Evolutionary conservation across 2,113 vertebrate species (phyloP).

Genomic region (Rhinolophus ferrumequinum): DNA sequence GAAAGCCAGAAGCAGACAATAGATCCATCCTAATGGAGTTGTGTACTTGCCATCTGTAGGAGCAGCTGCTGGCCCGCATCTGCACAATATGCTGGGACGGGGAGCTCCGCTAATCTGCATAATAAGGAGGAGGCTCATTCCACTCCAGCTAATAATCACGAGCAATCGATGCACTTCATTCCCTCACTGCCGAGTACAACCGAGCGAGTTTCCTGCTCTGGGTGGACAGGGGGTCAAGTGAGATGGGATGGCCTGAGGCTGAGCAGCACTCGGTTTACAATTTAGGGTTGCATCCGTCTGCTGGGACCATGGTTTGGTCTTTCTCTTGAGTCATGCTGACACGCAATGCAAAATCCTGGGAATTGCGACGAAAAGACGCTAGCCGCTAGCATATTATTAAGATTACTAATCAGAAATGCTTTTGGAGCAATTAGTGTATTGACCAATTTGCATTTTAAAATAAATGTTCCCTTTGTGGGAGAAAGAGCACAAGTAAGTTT

Average conservation of each 20-base stretch:
- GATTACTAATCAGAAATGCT: constrained; percentile 61
- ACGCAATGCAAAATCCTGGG: constrained; percentile 57
- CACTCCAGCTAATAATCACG: constrained; percentile 99
- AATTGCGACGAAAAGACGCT: constrained; percentile 54
- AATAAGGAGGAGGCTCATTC: constrained; percentile 99
- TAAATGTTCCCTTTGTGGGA: constrained; percentile 2
- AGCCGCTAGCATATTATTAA: neutral
- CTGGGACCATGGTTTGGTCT: constrained; percentile 74
- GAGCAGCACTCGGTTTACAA: constrained; percentile 83
- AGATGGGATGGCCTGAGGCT: constrained; percentile 87
- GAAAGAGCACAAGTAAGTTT: constrained; percentile 53
- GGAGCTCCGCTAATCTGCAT: constrained; percentile 99
- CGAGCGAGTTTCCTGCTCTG: constrained; percentile 88
- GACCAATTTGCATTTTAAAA: constrained; percentile 63
- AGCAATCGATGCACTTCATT: constrained; percentile 99
- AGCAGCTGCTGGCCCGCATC: constrained; percentile 99
- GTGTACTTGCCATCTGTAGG: constrained; percentile 99
- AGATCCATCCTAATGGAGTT: constrained; percentile 99
- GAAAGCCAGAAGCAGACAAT: constrained; percentile 98
- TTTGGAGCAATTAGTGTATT: constrained; percentile 67
- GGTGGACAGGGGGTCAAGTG: constrained; percentile 89
- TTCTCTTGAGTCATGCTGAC: constrained; percentile 69
- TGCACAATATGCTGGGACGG: constrained; percentile 99
- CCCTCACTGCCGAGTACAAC: constrained; percentile 91
- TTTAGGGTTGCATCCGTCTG: constrained; percentile 86